phyloP scores from a whole-genome alignment of 2,888 invertebrate species.

The Caenorhabditis sp. region DNA sequence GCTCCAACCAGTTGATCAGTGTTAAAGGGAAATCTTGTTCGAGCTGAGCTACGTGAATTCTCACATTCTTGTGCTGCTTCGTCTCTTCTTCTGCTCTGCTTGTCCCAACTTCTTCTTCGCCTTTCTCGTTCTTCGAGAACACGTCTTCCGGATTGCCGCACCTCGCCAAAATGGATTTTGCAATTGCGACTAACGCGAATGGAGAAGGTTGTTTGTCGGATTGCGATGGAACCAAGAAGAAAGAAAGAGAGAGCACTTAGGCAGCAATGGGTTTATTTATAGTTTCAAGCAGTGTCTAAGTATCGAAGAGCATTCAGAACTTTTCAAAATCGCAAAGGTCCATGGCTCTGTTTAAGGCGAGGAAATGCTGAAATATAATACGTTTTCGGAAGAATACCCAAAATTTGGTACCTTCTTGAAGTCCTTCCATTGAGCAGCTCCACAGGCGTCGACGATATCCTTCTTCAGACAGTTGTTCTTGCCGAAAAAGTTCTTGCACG shows the following conservation, averaged over 20 bases:
- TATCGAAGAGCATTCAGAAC: no score
- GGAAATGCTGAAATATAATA: not conserved
- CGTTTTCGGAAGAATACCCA: no score
- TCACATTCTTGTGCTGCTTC: conserved; percentile 41
- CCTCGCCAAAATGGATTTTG: conserved; percentile 67
- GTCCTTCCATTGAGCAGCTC: not conserved
- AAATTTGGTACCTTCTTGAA: conserved; percentile 12
- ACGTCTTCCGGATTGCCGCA: conserved; percentile 48
- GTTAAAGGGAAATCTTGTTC: conserved; percentile 33
- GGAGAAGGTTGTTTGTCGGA: conserved; percentile 69
- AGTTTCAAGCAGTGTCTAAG: no score
- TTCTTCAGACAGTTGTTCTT: conserved; percentile 14
- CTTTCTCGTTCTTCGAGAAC: conserved; percentile 12
- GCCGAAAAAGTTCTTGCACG: conserved; percentile 12
- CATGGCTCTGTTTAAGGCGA: not conserved
- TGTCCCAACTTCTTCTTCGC: conserved; percentile 34
- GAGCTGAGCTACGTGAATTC: not conserved
- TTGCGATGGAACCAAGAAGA: no score
- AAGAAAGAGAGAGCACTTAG: no score
- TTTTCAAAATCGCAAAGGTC: not conserved
- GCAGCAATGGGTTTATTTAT: no score
- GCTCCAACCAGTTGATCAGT: conserved; percentile 80
- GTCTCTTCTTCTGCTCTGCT: conserved; percentile 23
- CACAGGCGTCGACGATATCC: conserved; percentile 8
- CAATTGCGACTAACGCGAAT: conserved; percentile 69